phyloP scores from a whole-genome alignment of 2,888 invertebrate genomes.

The Lasioglossum lativentre region DNA sequence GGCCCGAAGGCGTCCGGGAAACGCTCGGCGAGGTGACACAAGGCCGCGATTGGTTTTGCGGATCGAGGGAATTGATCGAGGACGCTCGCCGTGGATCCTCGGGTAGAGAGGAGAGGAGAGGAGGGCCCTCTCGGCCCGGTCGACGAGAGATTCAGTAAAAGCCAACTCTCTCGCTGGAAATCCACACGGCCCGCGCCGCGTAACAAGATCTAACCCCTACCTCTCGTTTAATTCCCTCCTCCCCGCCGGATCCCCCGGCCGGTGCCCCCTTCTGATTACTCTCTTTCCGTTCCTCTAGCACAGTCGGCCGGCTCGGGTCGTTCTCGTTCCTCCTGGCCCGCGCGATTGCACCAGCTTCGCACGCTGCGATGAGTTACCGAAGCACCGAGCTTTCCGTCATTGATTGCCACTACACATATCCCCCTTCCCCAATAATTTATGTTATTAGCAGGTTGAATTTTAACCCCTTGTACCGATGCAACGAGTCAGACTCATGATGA shows the following conservation, averaged over 20 bases:
- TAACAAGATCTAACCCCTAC: conserved; percentile 63
- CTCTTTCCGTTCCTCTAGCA: conserved; percentile 58
- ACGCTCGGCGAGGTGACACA: not conserved
- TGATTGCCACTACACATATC: not conserved
- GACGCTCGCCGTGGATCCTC: not conserved
- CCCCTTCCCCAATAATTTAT: not conserved
- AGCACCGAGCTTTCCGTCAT: not conserved
- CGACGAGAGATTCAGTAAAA: not conserved
- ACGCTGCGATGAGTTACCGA: not conserved
- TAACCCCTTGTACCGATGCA: too few relatives aligned
- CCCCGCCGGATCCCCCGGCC: not conserved
- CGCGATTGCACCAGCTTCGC: not conserved
- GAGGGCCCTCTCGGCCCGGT: not conserved
- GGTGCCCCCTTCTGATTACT: conserved; percentile 58
- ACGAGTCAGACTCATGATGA: not conserved
- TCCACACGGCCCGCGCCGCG: conserved; percentile 4
- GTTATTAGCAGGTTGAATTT: not conserved
- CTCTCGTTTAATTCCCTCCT: conserved; percentile 9
- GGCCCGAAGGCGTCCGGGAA: not conserved
- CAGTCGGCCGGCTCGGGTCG: conserved; percentile 15
- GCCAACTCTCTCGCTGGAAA: not conserved
- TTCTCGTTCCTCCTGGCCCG: conserved; percentile 14
- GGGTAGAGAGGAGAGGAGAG: not conserved
- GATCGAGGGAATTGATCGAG: not conserved
- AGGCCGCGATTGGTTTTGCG: not conserved